Evolutionary conservation across 2,797 vertebrate genomes (phyloP), one percentile per base, ranked within the genome.

Genomic region (Lacerta agilis): DNA sequence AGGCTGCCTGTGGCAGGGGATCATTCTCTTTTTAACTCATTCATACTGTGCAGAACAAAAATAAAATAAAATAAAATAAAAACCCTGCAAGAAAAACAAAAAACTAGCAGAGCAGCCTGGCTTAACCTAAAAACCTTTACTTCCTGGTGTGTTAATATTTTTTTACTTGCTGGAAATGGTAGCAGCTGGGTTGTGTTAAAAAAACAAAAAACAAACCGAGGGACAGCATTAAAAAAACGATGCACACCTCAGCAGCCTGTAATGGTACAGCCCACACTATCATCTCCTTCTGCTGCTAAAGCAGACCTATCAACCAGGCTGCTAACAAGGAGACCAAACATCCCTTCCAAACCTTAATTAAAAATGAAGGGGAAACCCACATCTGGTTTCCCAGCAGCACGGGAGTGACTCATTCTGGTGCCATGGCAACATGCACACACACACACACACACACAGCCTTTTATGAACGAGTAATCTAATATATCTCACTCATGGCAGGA

Each of bases 351-450:
- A 69, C 77, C 27, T 29, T 71, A 13, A 0, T 8, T 5, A 58
- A 3, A 49, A 43, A 0, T 5, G 3, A 17, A 83, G 43, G 87
- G 86, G 38, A 75, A 90, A 55, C 76, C 77, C 36, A 36, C 58
- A 55, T 64, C 58, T 2, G 43, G 58, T 77, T 90, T 77, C 11
- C 79, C 0, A 83, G 91, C 90, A 80, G 84, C 58, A 83, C 1
- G 91, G 73, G 92, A 27, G 89, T 96, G 94, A 95, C 90, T 96
- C 94, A 94, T 91, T 0, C 91, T 4, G 91, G 49, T 0, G 27
- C 79, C 87, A 27, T 36, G 67, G 79, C 75, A 86, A 91, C 86
- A 71, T 2, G 17, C 10, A 8, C 33, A 2, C 27, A 10, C 43
- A 13, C 25, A 29, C 18, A 71, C 55, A 83, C n/a, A 25, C 71